A percentile compares a stretch with the other conserved stretches of the same genome.
Evolutionary conservation across 2,797 vertebrate species (phyloP).

Genomic region (Coregonus suidteri): DNA sequence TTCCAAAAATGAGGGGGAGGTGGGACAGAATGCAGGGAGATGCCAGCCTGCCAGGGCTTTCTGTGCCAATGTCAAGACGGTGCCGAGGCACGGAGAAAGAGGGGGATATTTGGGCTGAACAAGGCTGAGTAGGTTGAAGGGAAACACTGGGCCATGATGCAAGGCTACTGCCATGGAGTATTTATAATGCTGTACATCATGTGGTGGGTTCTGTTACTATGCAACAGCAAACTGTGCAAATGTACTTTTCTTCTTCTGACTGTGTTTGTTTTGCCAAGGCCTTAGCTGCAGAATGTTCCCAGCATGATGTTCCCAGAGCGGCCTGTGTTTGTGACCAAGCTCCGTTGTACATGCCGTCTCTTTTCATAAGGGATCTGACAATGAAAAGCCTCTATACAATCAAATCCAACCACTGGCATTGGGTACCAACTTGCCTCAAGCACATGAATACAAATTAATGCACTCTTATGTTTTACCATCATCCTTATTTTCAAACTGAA

Average conservation of each 20-base stretch:
- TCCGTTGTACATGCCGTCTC: background rate
- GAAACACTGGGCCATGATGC: slow-evolving; percentile 37
- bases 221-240: slow-evolving; percentile 31
- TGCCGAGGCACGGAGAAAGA: slow-evolving; percentile 22
- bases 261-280: background rate
- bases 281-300: background rate
- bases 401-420: too few species aligned
- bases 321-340: background rate
- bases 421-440: too few species aligned
- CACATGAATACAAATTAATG: too few species aligned
- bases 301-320: background rate
- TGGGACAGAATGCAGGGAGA: background rate
- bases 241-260: slow-evolving; percentile 8
- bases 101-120: slow-evolving; percentile 26
- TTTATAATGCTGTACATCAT: slow-evolving; percentile 37
- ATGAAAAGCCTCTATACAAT: background rate
- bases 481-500: background rate
- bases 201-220: slow-evolving; percentile 14
- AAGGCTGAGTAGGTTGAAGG: slow-evolving; percentile 38
- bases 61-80: slow-evolving; percentile 18
- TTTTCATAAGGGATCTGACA: background rate
- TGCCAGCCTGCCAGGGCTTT: slow-evolving; percentile 13
- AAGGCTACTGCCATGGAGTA: slow-evolving; percentile 33
- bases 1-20: background rate
- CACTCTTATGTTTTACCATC: too few species aligned